Base-by-base conservation (phyloP, 1,140 invertebrate species). In the Cyclina sinensis region DNA sequence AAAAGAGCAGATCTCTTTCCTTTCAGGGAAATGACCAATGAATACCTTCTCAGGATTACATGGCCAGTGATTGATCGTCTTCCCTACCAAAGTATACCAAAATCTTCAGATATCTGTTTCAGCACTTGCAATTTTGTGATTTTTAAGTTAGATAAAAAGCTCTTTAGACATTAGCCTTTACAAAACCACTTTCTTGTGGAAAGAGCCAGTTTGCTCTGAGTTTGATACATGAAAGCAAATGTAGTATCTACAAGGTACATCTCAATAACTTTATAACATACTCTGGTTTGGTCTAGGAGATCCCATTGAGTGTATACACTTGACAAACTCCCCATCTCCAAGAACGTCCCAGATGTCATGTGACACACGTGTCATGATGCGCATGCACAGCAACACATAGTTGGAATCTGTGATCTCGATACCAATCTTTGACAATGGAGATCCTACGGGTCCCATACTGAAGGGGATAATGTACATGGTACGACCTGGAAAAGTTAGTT, bases 391-490 rank as follows among this genome's bases (percentile, higher is more conserved):
- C 12, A 99, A 98, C 0, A 99, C 99, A 94, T 99, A 99, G 11
- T 98, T 97, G 0, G 99, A 99, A 94, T 99, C 99, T 0, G 99
- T 99, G 12, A 99, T 95, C 96, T 99, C 98, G 70, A 99, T 97
- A 18, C 99, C 99, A 94, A 99, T 99, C 96, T 99, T 99, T 9
- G 98, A 98, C 0, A 99, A 96, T 0, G 98, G 97, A 0, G 98
- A 99, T 0, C 98, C 98, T 21, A 99, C 96, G 0, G 99, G 99
- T 4, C 99, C 99, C 99, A 99, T 99, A 78, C 98, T 99, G 96
- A 99, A 99, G 7, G 99, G 99, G 88, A 99, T 98, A 48, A 99
- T 98, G 95, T 99, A 99, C 99, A 99, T 99, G 0, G 98, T 99
- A 27, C 99, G 97, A 62, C 98, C 98, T 97, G 93, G 78, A 94